These are phyloP conservation scores for Pseudochirops corinnae DNA, from an alignment of 2,797 vertebrate species.

Conservation along the genomic window DNA sequence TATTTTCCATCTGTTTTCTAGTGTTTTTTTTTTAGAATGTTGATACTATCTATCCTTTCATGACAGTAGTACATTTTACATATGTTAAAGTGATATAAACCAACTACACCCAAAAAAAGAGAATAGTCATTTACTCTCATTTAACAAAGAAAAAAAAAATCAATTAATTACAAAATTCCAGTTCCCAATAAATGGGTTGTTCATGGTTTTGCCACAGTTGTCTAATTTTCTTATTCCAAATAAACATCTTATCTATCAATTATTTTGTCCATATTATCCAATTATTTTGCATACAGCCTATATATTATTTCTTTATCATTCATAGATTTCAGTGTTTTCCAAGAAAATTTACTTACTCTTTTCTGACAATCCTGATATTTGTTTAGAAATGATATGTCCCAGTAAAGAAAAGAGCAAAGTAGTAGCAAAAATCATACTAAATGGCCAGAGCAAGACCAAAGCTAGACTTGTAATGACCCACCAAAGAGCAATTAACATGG, in stretches of 20 bases:
- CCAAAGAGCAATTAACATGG: slow-evolving; percentile 51
- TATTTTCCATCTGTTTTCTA: neutral
- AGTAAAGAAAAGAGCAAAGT: slow-evolving; percentile 53
- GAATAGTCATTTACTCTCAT: neutral
- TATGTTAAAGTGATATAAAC: neutral
- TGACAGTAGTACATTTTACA: neutral
- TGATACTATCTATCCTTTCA: neutral
- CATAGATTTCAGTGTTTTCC: slow-evolving; percentile 24
- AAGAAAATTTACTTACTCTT: slow-evolving; percentile 45
- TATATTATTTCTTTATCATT: neutral
- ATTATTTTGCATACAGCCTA: neutral
- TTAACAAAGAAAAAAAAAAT: neutral
- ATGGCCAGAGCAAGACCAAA: slow-evolving; percentile 1
- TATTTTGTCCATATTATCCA: neutral
- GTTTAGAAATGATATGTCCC: slow-evolving; percentile 39
- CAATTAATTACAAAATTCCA: neutral
- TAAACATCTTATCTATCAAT: neutral
- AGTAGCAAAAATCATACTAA: neutral
- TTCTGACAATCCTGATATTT: slow-evolving; percentile 42
- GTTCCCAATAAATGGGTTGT: neutral
- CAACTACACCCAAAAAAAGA: neutral
- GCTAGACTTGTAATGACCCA: slow-evolving; percentile 67
- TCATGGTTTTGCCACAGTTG: neutral
- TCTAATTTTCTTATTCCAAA: neutral
- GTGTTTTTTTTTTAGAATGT: neutral